Conservation (phyloP, 2,797 vertebrate species). For the Potorous gilbertii region DNA sequence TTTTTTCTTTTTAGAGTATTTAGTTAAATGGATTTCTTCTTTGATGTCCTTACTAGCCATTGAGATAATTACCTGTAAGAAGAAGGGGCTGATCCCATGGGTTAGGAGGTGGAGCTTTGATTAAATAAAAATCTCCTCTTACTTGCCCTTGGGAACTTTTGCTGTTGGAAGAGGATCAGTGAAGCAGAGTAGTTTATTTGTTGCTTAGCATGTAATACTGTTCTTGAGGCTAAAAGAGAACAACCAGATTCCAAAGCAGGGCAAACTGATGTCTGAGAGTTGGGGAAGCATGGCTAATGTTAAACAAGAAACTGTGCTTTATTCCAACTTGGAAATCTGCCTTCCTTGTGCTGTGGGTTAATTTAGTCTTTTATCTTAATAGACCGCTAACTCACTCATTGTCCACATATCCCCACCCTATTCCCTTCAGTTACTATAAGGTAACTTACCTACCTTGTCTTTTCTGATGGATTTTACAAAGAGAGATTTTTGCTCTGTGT, state of each 20-base stretch:
- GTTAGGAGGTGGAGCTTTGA: constrained; percentile 77
- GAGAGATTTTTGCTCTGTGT: constrained; percentile 86
- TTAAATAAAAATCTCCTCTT: constrained; percentile 70
- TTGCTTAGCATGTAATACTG: constrained; percentile 26
- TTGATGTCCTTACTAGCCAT: background rate
- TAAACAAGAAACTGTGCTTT: constrained; percentile 74
- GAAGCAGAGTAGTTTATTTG: constrained; percentile 47
- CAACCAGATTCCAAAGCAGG: constrained; percentile 55
- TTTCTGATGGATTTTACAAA: constrained; percentile 87
- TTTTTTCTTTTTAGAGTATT: constrained; percentile 54
- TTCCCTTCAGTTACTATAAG: constrained; percentile 50
- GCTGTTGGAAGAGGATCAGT: constrained; percentile 60
- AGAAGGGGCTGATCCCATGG: constrained; percentile 65
- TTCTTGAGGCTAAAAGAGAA: constrained; percentile 25
- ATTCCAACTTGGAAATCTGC: constrained; percentile 74
- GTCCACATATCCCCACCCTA: background rate
- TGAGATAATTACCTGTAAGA: constrained; percentile 53
- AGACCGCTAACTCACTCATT: background rate
- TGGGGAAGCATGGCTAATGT: constrained; percentile 67
- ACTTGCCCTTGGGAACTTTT: constrained; percentile 53
- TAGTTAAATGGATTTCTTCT: constrained; percentile 49
- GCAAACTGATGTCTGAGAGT: constrained; percentile 75
- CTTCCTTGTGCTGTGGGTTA: constrained; percentile 85
- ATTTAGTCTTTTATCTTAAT: constrained; percentile 62
- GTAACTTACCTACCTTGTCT: constrained; percentile 47